These are phyloP conservation scores for Spinus pinus DNA, from an alignment of 2,797 vertebrate species.

Conservation along the genomic window DNA sequence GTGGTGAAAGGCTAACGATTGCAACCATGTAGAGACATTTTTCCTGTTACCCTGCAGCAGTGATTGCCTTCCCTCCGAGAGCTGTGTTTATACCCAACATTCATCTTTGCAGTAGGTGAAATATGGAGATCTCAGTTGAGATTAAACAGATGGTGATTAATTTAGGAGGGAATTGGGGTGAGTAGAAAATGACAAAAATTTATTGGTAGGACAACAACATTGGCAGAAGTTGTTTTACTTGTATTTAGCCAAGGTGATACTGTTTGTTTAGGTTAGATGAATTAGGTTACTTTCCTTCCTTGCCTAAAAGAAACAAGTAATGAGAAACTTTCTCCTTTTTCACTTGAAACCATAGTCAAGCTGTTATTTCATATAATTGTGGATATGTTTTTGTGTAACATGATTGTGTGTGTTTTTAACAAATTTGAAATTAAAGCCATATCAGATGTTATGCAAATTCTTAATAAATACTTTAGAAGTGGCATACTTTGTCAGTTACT, in stretches of 20 bases:
- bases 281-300: slow-evolving; percentile 15
- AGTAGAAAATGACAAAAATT: neutral
- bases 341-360: neutral
- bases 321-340: slow-evolving; percentile 21
- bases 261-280: neutral
- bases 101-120: slow-evolving; percentile 43
- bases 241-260: slow-evolving; percentile 14
- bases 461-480: slow-evolving; percentile 2
- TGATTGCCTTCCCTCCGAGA: neutral
- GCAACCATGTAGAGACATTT: neutral
- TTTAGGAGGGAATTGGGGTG: neutral
- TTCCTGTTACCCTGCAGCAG: neutral
- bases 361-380: neutral
- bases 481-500: neutral
- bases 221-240: slow-evolving; percentile 21
- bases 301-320: slow-evolving; percentile 15
- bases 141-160: slow-evolving; percentile 13
- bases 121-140: neutral
- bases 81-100: slow-evolving; percentile 14
- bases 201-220: neutral
- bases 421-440: slow-evolving; percentile 28
- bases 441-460: neutral
- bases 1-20: slow-evolving; percentile 37
- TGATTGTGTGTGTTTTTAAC: neutral
- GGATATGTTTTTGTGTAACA: neutral